Evolutionary conservation across 2,113 vertebrate species (phyloP).

Genomic region (Rhombomys opimus): DNA sequence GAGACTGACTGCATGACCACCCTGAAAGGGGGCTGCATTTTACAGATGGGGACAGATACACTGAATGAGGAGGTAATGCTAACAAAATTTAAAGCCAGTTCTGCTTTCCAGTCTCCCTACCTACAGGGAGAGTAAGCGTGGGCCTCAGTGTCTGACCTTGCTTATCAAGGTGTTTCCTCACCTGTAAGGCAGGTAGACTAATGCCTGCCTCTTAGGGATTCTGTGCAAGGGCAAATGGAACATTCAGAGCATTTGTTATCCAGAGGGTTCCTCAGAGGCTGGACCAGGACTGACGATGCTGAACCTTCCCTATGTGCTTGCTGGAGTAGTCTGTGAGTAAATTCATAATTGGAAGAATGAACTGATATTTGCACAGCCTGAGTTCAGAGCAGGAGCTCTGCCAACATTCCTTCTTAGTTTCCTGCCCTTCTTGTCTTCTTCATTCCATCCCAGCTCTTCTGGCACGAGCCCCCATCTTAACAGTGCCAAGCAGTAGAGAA

Average conservation of each 20-base stretch:
- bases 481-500: neutral
- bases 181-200: neutral
- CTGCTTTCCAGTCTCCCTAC: neutral
- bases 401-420: conserved; percentile 1
- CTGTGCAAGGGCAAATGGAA: neutral
- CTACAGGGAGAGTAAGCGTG: neutral
- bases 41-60: neutral
- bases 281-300: neutral
- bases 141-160: neutral
- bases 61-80: no score
- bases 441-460: neutral
- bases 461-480: neutral
- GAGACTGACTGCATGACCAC: neutral
- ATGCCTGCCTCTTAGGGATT: neutral
- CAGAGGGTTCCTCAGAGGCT: neutral
- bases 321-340: neutral
- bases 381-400: neutral
- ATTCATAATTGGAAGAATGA: neutral
- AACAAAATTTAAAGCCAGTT: conserved; percentile 1
- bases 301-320: no score
- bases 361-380: neutral
- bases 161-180: neutral
- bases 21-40: neutral
- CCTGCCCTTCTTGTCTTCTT: neutral
- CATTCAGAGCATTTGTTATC: neutral